These are phyloP conservation scores for Sebastes flavidus DNA, from an alignment of 2,797 vertebrate genomes.

Conservation along the genomic window DNA sequence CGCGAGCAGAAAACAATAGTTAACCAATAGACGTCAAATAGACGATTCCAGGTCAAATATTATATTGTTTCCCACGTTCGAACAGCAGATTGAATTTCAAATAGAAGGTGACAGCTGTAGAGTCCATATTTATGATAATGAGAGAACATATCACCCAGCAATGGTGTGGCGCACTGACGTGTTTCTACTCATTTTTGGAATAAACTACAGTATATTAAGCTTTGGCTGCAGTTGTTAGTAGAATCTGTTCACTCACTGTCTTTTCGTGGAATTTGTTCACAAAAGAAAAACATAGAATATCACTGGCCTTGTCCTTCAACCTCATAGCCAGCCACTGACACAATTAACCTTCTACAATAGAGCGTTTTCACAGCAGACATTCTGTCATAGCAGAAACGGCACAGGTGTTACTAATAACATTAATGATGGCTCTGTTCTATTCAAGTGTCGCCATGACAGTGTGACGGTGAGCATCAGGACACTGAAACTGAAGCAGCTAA, in stretches of 20 bases:
- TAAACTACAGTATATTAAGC: background rate
- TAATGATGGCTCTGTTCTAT: background rate
- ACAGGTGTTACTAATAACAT: background rate
- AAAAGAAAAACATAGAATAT: background rate
- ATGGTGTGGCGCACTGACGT: background rate
- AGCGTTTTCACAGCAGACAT: background rate
- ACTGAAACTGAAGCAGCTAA: background rate
- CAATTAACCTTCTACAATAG: background rate
- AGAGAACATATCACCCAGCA: conserved; percentile 10
- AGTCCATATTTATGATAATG: conserved; percentile 8
- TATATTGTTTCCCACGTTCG: background rate
- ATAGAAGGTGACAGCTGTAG: background rate
- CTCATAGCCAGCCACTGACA: background rate
- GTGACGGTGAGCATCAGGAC: background rate
- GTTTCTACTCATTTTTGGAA: background rate
- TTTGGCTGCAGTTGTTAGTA: background rate
- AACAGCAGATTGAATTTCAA: background rate
- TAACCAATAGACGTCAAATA: background rate
- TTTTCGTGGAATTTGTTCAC: background rate
- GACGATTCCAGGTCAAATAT: conserved; percentile 14
- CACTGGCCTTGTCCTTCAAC: background rate
- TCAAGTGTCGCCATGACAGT: background rate
- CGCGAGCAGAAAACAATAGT: background rate
- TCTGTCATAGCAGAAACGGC: background rate
- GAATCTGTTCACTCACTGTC: background rate